A percentile compares a stretch with the other conserved stretches of the same genome.
Conservation (phyloP, 1,140 invertebrate species). For the Panulirus ornatus region DNA sequence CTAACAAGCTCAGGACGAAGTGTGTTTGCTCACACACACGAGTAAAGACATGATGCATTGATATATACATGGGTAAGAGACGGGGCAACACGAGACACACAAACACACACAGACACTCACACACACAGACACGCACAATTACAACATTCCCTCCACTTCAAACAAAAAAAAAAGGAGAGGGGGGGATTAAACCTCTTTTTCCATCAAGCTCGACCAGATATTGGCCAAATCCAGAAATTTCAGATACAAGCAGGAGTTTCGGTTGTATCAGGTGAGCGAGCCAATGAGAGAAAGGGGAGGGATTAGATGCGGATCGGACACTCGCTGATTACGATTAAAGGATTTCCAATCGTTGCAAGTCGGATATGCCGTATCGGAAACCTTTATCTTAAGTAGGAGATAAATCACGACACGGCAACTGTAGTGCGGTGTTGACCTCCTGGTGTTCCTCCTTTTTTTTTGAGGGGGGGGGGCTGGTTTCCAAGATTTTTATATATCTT, state of each 20-base stretch:
- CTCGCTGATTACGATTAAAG: neutral
- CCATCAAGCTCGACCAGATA: neutral
- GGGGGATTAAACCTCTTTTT: neutral
- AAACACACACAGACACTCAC: neutral
- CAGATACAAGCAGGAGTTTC: neutral
- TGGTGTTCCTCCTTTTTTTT: neutral
- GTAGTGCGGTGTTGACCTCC: neutral
- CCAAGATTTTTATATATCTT: no score
- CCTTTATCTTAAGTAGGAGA: neutral
- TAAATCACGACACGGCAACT: neutral
- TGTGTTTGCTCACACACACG: no score
- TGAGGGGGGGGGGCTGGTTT: neutral
- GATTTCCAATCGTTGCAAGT: neutral
- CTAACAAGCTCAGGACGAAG: no score
- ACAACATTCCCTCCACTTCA: no score
- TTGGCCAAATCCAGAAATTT: neutral
- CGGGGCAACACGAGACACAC: no score
- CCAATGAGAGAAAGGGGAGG: neutral
- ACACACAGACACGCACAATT: neutral
- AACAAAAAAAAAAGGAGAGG: no score
- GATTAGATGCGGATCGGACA: neutral
- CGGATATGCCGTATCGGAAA: neutral
- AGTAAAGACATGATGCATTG: no score
- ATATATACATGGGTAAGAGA: no score
- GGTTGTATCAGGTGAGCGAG: neutral